Percentiles rank a stretch among this genome's conserved stretches.
Evolutionary conservation across 35 echinoderm and acorn worm genomes (phyloP).

Genomic region (Ptychodera flava): DNA sequence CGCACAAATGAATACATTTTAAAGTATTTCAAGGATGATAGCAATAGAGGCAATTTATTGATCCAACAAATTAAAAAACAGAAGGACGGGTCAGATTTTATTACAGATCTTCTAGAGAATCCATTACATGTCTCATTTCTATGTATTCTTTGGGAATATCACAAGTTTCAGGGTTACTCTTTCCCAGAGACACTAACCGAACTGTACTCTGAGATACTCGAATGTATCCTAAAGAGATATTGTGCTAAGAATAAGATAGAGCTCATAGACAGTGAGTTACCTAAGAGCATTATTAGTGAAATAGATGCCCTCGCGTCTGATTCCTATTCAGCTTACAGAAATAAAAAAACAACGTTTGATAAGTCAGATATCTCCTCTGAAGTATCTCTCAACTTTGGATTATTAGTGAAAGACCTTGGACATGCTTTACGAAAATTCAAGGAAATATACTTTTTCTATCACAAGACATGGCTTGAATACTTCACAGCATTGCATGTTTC

Average conservation of each 20-base stretch:
- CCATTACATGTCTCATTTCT: background rate
- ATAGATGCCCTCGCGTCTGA: background rate
- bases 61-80: background rate
- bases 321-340: background rate
- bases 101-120: background rate
- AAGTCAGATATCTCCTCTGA: background rate
- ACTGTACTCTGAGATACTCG: background rate
- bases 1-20: background rate
- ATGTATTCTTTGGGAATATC: background rate
- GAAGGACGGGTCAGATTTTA: background rate
- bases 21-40: background rate
- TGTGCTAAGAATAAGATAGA: background rate
- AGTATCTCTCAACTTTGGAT: background rate
- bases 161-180: background rate
- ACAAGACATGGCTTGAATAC: background rate
- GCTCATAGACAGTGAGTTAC: background rate
- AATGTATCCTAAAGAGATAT: background rate
- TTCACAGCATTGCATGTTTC: background rate
- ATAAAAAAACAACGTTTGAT: background rate
- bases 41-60: background rate
- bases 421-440: background rate
- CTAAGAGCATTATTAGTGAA: background rate
- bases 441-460: background rate
- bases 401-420: background rate
- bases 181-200: background rate